Conservation (phyloP, 2,113 vertebrate species). For the Boleophthalmus pectinirostris region DNA sequence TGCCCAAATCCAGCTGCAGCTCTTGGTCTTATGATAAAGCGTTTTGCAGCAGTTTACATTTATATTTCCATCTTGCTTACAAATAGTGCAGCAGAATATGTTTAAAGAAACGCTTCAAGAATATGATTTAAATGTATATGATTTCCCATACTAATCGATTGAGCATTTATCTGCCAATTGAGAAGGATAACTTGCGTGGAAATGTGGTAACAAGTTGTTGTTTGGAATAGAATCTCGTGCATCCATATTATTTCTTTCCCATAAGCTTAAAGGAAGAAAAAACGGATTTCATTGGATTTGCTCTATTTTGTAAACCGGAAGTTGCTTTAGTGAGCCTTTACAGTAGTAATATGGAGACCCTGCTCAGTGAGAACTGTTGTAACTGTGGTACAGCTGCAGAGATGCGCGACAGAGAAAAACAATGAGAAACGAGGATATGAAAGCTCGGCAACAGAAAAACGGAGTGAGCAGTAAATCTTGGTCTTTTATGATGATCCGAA, state of each 20-base stretch:
- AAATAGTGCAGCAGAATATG: neutral
- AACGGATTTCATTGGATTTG: too few relatives aligned
- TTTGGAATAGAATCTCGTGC: neutral
- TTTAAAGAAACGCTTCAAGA: too few relatives aligned
- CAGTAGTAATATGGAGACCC: conserved; percentile 50
- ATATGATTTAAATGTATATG: neutral
- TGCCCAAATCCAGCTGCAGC: neutral
- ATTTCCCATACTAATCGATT: too few relatives aligned
- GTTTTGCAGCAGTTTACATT: neutral
- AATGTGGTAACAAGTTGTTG: neutral
- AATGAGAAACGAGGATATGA: conserved; percentile 33
- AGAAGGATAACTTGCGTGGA: too few relatives aligned
- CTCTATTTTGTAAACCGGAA: conserved; percentile 64
- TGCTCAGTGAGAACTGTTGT: conserved; percentile 56
- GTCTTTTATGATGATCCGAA: conserved; percentile 54
- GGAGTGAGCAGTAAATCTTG: conserved; percentile 49
- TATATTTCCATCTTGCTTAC: neutral
- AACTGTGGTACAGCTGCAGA: conserved; percentile 63
- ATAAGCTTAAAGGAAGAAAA: neutral
- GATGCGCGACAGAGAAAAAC: conserved; percentile 68
- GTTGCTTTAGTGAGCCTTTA: neutral
- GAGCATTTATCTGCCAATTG: too few relatives aligned
- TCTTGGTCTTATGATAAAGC: neutral
- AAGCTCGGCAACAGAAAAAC: neutral
- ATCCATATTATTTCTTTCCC: too few relatives aligned